A percentile compares a stretch with the other conserved stretches of the same genome.
These are phyloP conservation scores for Sebastes vulpes DNA, from an alignment of 2,797 vertebrate genomes.

Conservation along the genomic window DNA sequence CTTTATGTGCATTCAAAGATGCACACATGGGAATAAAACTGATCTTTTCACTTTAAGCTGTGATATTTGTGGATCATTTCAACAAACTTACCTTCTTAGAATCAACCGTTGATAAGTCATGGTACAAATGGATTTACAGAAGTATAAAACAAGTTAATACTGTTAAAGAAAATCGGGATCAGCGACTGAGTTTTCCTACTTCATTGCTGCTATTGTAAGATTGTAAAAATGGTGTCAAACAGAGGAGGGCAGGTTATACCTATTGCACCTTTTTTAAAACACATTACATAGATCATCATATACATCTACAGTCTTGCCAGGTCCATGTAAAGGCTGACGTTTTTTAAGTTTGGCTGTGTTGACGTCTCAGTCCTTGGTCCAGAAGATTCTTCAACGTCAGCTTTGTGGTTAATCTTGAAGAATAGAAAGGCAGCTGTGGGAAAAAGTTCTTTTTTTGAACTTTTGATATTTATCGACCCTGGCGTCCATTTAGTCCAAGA, in stretches of 20 bases:
- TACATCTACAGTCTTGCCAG: slow-evolving; percentile 71
- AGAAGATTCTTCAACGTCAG: slow-evolving; percentile 32
- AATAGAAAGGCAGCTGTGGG: slow-evolving; percentile 10
- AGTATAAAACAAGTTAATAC: slow-evolving; percentile 49
- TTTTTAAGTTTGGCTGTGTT: slow-evolving; percentile 28
- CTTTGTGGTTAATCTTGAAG: slow-evolving; percentile 29
- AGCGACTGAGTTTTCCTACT: slow-evolving; percentile 25
- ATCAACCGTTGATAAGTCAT: slow-evolving; percentile 5
- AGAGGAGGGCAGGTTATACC: slow-evolving; percentile 34
- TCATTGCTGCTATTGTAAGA: background rate
- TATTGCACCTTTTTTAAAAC: slow-evolving; percentile 59
- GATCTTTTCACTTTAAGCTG: slow-evolving; percentile 5
- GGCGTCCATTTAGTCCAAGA: slow-evolving; percentile 31
- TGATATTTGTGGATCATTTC: slow-evolving; percentile 2
- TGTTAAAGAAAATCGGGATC: slow-evolving; percentile 21
- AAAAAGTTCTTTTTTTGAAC: slow-evolving; percentile 12
- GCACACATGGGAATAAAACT: slow-evolving; percentile 58
- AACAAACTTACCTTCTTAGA: background rate
- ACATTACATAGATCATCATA: slow-evolving; percentile 71
- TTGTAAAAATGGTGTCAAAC: slow-evolving; percentile 44
- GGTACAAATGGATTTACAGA: background rate
- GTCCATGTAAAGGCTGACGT: slow-evolving; percentile 23
- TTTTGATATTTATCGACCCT: slow-evolving; percentile 10
- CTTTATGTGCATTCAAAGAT: slow-evolving; percentile 61
- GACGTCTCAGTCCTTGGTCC: slow-evolving; percentile 46